Evolutionary conservation across 2,797 vertebrate genomes (phyloP).

Genomic region (Sciaenops ocellatus): DNA sequence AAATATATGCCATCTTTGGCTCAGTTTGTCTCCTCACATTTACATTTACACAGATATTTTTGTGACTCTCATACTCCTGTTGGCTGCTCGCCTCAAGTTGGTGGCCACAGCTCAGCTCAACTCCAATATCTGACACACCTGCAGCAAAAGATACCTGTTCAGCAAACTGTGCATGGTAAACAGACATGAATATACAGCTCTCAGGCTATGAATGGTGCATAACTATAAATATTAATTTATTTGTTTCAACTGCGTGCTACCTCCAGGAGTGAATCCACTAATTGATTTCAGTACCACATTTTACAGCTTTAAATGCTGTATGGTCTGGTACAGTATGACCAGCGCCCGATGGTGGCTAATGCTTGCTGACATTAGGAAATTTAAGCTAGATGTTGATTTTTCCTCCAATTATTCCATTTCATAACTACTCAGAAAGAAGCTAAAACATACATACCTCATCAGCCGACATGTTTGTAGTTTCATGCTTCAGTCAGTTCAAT

Average conservation of each 20-base stretch:
- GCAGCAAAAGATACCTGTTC: not conserved
- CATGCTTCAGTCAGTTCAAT: not conserved
- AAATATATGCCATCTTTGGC: too few species aligned
- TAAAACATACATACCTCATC: not conserved
- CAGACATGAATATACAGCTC: too few species aligned
- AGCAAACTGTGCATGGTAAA: too few species aligned
- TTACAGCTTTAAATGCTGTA: not conserved
- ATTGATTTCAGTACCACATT: not conserved
- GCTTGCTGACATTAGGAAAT: not conserved
- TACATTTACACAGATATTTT: not conserved
- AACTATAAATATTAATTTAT: too few species aligned
- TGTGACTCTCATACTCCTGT: constrained; percentile 1
- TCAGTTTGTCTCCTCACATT: not conserved
- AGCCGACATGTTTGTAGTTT: not conserved
- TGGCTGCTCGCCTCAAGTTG: not conserved
- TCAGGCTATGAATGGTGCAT: too few species aligned
- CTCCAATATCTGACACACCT: not conserved
- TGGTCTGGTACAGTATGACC: not conserved
- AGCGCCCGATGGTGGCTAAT: not conserved
- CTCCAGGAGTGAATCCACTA: not conserved
- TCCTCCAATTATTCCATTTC: too few species aligned
- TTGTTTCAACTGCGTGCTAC: too few species aligned
- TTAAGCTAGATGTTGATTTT: too few species aligned
- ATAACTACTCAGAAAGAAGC: not conserved
- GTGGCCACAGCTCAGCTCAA: not conserved